phyloP scores from a whole-genome alignment of 2,888 invertebrate species.

The Toxonevra muliebris region DNA sequence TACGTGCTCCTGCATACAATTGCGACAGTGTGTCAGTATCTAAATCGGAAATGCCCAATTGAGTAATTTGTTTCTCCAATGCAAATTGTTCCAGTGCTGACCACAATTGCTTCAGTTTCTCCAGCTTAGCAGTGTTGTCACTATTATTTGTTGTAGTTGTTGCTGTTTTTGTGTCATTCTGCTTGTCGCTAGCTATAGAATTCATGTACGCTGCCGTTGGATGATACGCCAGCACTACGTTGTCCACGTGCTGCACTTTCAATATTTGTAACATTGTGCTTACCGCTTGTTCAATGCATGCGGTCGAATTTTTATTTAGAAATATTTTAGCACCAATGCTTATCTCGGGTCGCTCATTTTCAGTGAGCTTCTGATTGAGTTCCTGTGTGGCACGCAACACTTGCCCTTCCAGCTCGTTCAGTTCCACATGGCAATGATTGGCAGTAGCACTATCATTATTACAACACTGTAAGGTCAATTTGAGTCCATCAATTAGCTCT shows the following conservation, averaged over 20 bases:
- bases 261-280: conserved; percentile 77
- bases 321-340: conserved; percentile 90
- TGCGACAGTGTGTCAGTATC: conserved; percentile 81
- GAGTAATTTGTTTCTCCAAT: conserved; percentile 70
- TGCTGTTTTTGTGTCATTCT: conserved; percentile 48
- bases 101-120: conserved; percentile 81
- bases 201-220: conserved; percentile 54
- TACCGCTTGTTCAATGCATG: conserved; percentile 76
- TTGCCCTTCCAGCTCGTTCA: conserved; percentile 60
- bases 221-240: conserved; percentile 82
- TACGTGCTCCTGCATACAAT: conserved; percentile 78
- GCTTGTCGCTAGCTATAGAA: conserved; percentile 22
- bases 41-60: conserved; percentile 90
- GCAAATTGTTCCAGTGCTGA: conserved; percentile 78
- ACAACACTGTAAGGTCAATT: conserved; percentile 66
- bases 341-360: conserved; percentile 77
- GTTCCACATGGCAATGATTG: conserved; percentile 40
- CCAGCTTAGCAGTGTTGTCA: conserved; percentile 45
- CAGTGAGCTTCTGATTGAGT: conserved; percentile 71
- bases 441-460: conserved; percentile 39
- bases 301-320: conserved; percentile 75
- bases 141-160: conserved; percentile 43
- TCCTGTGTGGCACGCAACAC: conserved; percentile 72
- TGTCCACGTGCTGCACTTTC: conserved; percentile 79
- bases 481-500: conserved; percentile 76